phyloP scores from a whole-genome alignment of 2,888 invertebrate species.

The Caradrina clavipalpis region DNA sequence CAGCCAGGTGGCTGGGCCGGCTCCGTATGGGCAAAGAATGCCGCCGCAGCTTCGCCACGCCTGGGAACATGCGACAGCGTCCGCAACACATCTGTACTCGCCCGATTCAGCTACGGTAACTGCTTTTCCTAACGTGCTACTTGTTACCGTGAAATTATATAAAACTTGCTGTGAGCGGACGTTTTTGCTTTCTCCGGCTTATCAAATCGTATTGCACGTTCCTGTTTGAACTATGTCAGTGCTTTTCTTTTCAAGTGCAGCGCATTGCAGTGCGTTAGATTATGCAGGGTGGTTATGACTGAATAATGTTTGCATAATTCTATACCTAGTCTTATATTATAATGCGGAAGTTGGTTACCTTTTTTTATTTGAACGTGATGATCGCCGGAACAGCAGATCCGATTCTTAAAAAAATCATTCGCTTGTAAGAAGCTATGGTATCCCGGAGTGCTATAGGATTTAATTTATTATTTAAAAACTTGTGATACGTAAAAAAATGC shows the following conservation, averaged over 20 bases:
- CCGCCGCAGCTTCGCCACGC: conserved; percentile 75
- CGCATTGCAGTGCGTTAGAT: background rate
- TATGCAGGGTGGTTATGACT: background rate
- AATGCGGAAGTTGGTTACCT: too few species aligned
- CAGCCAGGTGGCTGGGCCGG: conserved; percentile 80
- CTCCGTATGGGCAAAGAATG: conserved; percentile 88
- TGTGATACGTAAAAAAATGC: too few species aligned
- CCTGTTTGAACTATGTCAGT: background rate
- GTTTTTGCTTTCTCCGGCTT: conserved; percentile 36
- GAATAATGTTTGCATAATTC: background rate
- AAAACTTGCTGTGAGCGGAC: conserved; percentile 31
- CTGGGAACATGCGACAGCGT: conserved; percentile 81
- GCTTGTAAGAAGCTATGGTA: too few species aligned
- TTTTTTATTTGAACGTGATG: too few species aligned
- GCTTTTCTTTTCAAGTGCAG: background rate
- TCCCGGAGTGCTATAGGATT: too few species aligned
- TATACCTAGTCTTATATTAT: too few species aligned
- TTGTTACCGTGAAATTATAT: conserved; percentile 60
- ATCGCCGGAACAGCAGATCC: too few species aligned
- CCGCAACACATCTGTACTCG: conserved; percentile 75
- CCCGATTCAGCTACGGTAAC: conserved; percentile 76
- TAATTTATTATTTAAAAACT: too few species aligned
- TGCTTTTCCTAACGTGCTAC: conserved; percentile 71
- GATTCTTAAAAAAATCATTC: too few species aligned
- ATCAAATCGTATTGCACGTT: conserved; percentile 14